Conservation (phyloP, 1,140 invertebrate species). For the Samia ricini region DNA sequence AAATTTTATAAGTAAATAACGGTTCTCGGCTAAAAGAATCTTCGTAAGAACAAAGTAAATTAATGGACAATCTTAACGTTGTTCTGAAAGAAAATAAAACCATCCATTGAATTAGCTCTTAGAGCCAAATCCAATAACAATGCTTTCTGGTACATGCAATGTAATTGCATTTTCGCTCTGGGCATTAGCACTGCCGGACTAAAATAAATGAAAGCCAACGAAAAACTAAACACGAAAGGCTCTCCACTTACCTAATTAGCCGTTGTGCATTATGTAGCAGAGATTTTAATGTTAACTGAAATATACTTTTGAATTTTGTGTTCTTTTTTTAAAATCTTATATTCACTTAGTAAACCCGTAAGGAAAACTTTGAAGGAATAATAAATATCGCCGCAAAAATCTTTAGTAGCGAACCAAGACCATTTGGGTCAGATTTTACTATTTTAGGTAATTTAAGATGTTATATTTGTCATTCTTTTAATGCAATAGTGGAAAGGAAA, state of each 20-base stretch:
- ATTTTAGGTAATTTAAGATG: too few relatives aligned
- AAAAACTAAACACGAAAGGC: not conserved
- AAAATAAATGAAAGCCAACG: not conserved
- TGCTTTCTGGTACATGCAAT: conserved; percentile 5
- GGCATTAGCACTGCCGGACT: not conserved
- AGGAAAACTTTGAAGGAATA: not conserved
- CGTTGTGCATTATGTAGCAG: not conserved
- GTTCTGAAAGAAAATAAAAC: not conserved
- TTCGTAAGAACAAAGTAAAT: not conserved
- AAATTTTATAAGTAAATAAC: too few relatives aligned
- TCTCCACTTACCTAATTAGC: not conserved
- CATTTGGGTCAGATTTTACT: too few relatives aligned
- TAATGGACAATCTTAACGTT: conserved; percentile 8
- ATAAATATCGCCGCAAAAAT: too few relatives aligned
- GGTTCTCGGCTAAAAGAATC: not conserved
- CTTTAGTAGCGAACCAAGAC: too few relatives aligned
- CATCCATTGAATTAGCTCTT: conserved; percentile 3
- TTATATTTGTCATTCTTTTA: too few relatives aligned
- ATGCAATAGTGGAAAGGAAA: too few relatives aligned
- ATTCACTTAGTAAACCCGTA: too few relatives aligned
- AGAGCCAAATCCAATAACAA: conserved; percentile 6
- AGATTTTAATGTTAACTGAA: not conserved
- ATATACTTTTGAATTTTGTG: not conserved
- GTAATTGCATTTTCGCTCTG: conserved; percentile 5
- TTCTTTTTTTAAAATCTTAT: not conserved